These are phyloP conservation scores for Tangara arthus DNA, from an alignment of 2,797 vertebrate species.

Conservation along the genomic window DNA sequence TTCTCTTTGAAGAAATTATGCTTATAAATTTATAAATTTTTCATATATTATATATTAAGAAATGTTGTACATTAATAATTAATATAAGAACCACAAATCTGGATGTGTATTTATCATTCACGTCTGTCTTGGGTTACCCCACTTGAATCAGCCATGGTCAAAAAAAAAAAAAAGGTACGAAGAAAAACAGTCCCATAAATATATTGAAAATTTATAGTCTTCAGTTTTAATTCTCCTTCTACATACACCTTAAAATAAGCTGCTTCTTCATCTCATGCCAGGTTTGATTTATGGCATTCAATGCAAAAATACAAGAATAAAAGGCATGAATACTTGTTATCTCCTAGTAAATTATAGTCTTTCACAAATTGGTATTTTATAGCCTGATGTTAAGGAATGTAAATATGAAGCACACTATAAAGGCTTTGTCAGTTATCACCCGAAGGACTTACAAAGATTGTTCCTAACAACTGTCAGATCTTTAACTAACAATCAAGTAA, in stretches of 20 bases:
- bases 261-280: neutral
- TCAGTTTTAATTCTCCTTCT: neutral
- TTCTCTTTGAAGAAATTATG: neutral
- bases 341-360: conserved; percentile 16
- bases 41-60: neutral
- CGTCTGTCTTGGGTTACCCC: neutral
- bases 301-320: conserved; percentile 8
- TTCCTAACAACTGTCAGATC: neutral
- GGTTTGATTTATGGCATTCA: neutral
- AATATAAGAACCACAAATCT: neutral
- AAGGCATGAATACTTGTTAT: neutral
- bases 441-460: neutral
- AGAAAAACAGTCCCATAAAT: neutral
- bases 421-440: neutral
- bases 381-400: neutral
- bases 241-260: neutral
- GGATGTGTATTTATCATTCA: neutral
- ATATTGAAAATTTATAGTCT: neutral
- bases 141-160: neutral
- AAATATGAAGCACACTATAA: neutral
- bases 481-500: neutral
- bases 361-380: conserved; percentile 22
- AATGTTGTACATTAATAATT: neutral
- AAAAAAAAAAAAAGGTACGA: neutral
- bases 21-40: neutral